These are phyloP conservation scores for Luidia sarsii DNA, from an alignment of 53 echinoderm and acorn worm species.

Conservation along the genomic window DNA sequence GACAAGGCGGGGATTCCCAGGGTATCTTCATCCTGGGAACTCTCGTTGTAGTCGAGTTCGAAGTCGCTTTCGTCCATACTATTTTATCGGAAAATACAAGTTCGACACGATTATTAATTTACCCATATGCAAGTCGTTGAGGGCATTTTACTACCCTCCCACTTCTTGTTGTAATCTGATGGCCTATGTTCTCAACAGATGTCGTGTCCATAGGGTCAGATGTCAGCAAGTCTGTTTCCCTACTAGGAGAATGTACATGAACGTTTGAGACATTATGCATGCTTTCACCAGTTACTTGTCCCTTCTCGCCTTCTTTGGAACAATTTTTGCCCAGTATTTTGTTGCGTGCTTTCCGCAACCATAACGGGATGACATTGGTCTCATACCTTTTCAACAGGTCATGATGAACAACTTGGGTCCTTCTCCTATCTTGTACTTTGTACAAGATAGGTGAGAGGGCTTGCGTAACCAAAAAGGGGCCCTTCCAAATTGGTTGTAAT, in stretches of 20 bases:
- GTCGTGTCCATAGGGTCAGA: background rate
- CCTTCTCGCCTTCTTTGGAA: no score
- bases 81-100: no score
- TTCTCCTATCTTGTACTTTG: background rate
- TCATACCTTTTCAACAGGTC: constrained; percentile 11
- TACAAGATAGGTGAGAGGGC: background rate
- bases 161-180: background rate
- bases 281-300: no score
- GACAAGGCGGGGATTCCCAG: no score
- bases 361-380: background rate
- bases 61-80: no score
- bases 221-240: background rate
- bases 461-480: background rate
- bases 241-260: background rate
- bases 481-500: constrained; percentile 2
- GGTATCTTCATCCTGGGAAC: no score
- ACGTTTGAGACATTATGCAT: no score
- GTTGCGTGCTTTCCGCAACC: background rate
- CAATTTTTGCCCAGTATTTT: no score
- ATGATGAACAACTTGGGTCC: background rate
- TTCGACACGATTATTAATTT: no score
- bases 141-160: background rate
- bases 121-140: background rate
- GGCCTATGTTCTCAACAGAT: background rate
- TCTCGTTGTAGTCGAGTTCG: no score